These are phyloP conservation scores for Aporophyla nigra DNA, from an alignment of 2,888 invertebrate genomes.

Conservation along the genomic window DNA sequence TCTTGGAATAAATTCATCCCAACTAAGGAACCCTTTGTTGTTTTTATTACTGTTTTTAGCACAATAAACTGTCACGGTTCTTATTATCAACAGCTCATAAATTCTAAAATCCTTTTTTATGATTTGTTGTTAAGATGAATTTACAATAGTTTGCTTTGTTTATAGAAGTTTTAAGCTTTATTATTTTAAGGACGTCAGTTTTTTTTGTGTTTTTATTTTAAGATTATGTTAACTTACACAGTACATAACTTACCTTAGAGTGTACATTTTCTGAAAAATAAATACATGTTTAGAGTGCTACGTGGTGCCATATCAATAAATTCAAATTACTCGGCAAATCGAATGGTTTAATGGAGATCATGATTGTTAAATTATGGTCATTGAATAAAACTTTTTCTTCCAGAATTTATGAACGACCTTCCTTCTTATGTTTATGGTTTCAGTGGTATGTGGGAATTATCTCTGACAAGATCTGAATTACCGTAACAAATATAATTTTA, in stretches of 20 bases:
- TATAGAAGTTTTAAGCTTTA: background rate
- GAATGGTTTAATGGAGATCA: too few species aligned
- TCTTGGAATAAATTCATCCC: too few species aligned
- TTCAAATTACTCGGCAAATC: too few species aligned
- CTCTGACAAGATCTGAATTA: background rate
- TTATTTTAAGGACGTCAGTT: background rate
- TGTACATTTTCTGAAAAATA: background rate
- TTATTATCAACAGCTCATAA: too few species aligned
- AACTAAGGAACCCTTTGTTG: too few species aligned
- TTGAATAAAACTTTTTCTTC: constrained; percentile 26
- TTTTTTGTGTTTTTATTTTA: background rate
- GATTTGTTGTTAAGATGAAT: background rate
- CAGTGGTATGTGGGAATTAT: constrained; percentile 10
- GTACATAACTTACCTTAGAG: background rate
- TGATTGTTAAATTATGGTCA: constrained; percentile 31
- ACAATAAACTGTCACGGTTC: too few species aligned
- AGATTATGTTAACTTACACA: too few species aligned
- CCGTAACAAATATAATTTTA: background rate
- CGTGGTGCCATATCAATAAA: too few species aligned
- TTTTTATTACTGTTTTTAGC: too few species aligned
- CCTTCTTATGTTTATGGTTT: background rate
- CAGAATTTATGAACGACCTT: constrained; percentile 15
- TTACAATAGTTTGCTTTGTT: too few species aligned
- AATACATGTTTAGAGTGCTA: background rate
- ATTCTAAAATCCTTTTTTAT: background rate